Base-by-base conservation (phyloP, 1,140 invertebrate species). In the Prorops nasuta region DNA sequence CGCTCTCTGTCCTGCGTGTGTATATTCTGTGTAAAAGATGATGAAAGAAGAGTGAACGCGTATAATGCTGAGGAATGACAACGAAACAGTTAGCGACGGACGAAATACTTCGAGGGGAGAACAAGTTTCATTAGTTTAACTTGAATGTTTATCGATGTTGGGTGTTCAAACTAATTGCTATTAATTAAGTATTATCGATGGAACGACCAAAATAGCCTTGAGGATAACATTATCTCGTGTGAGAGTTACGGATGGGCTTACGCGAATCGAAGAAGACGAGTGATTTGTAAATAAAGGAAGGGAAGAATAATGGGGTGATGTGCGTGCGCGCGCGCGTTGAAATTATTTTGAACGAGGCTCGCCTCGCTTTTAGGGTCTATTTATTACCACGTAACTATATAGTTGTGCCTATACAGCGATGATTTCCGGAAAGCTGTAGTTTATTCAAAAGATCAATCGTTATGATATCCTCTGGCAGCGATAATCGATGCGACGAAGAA, bases 121-220 rank as follows among this genome's bases (percentile, higher is more conserved):
- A 55, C 48, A 53, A 50, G 53, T 50, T 51, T 60, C 48, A 53
- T 63, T 58, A 66, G 58, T 51, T 56, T 53, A 54, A 64, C 48
- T 51, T 68, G 58, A 58, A 40, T 68, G 61, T 67, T 50, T 64
- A 70, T 70, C 55, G 47, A 64, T 72, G 69, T 72, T 70, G 52
- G 62, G 54, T 66, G 65, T 68, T n/a, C n/a, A 67, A 63, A 70
- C 68, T 66, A 68, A 64, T 51, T 54, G 56, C 55, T 60, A 60
- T 57, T 60, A 64, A 55, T 47, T 67, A 68, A 69, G 55, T 57
- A 56, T 65, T 69, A 58, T 53, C 17, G 34, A 43, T 28, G 32
- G 42, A 16, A 24, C 15, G 15, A 44, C 32, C 14, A 31, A 37
- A 49, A 14, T 24, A 16, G 34, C 9, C 10, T 42, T 19, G 16